A percentile compares a stretch with the other conserved stretches of the same genome.
phyloP scores from a whole-genome alignment of 2,113 vertebrate genomes.

The Salvelinus fontinalis region DNA sequence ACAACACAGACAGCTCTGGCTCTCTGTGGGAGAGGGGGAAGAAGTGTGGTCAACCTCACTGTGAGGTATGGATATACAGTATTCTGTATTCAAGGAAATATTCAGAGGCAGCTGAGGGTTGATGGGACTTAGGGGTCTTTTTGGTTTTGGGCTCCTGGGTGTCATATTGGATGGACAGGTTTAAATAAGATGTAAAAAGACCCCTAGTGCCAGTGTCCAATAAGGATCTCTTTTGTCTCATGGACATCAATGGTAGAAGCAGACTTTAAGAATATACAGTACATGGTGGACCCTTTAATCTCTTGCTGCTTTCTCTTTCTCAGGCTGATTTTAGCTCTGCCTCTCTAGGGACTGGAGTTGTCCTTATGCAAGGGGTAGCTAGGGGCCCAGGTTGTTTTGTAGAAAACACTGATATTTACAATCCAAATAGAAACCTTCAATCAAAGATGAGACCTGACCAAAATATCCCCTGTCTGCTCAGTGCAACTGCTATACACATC shows the following conservation, averaged over 20 bases:
- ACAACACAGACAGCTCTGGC: not conserved
- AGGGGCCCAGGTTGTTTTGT: not conserved
- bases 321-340: slow-evolving; percentile 62
- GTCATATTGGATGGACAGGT: not conserved
- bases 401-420: not conserved
- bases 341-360: slow-evolving; percentile 47
- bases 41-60: not conserved
- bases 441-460: slow-evolving; percentile 19
- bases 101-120: not conserved
- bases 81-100: not conserved
- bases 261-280: not conserved
- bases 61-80: not conserved
- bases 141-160: not conserved
- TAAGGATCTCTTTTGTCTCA: not conserved
- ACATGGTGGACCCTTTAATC: not conserved
- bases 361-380: not conserved
- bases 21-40: not conserved
- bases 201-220: too few relatives aligned
- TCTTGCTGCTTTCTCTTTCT: slow-evolving; percentile 51
- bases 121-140: not conserved
- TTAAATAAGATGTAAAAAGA: too few relatives aligned
- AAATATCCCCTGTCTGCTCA: slow-evolving; percentile 20
- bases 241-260: too few relatives aligned
- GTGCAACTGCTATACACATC: not conserved
- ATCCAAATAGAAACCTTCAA: not conserved